These are phyloP conservation scores for Zoanthus solanderi DNA, from an alignment of 92 coral and sea anemone species.

Conservation along the genomic window DNA sequence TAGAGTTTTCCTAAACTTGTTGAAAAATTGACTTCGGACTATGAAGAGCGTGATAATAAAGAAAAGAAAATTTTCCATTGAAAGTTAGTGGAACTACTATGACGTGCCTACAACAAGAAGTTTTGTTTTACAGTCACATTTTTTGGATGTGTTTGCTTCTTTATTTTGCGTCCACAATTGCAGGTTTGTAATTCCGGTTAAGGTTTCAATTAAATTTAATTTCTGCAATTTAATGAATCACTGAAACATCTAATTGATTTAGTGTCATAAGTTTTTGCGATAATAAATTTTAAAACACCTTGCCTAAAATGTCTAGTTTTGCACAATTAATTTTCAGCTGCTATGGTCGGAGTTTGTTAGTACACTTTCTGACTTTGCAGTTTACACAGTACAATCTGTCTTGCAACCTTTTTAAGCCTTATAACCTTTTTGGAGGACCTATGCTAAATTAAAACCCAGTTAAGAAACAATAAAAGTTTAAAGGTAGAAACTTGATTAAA, in stretches of 20 bases:
- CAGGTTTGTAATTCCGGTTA: not conserved
- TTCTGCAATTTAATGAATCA: not conserved
- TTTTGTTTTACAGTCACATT: not conserved
- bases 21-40: not conserved
- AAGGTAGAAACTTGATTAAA: no score
- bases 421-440: no score
- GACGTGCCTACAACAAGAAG: not conserved
- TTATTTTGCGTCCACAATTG: not conserved
- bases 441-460: no score
- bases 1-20: not conserved
- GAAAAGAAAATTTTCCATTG: not conserved
- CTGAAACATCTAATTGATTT: not conserved
- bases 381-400: no score
- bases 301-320: no score
- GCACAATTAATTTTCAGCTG: no score
- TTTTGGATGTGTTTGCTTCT: not conserved
- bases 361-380: no score
- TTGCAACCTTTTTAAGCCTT: no score
- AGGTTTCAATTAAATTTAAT: not conserved
- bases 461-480: no score
- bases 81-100: not conserved
- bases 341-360: no score
- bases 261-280: not conserved
- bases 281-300: no score
- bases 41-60: not conserved